Conservation (phyloP, 2,113 vertebrate species). For the Plecotus auritus region DNA sequence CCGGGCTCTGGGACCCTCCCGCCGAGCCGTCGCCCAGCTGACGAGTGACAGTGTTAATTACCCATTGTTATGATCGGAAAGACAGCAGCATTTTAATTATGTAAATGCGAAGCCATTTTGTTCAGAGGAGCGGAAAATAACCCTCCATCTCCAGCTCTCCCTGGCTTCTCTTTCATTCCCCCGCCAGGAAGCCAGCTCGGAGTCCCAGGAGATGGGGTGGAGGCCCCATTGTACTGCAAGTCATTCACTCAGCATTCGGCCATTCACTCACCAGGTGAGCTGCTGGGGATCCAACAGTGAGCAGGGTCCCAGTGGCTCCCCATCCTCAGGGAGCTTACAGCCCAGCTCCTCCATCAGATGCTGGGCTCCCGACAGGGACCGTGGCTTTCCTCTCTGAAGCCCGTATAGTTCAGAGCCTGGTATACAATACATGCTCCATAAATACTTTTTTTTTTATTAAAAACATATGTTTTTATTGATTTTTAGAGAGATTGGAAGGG, state of each 20-base stretch:
- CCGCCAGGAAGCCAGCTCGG: neutral
- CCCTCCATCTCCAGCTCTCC: neutral
- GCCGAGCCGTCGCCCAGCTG: constrained; percentile 39
- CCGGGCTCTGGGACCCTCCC: constrained; percentile 33
- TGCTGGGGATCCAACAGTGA: neutral
- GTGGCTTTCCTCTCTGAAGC: neutral
- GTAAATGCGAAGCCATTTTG: constrained; percentile 73
- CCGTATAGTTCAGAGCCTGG: neutral
- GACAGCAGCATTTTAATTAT: constrained; percentile 62
- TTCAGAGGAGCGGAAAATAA: constrained; percentile 32
- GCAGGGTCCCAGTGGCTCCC: neutral
- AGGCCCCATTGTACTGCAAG: neutral
- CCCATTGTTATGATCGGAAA: constrained; percentile 68
- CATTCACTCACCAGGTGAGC: neutral
- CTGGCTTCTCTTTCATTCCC: neutral
- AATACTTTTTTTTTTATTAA: neutral
- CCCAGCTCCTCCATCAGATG: neutral
- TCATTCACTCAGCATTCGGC: neutral
- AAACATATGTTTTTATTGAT: too few species aligned
- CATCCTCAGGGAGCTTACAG: neutral
- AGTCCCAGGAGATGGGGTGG: neutral
- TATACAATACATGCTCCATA: too few species aligned
- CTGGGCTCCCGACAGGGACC: neutral
- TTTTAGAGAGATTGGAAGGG: too few species aligned
- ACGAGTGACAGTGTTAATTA: constrained; percentile 66